Percentiles rank a stretch among this genome's conserved stretches.
Conservation (phyloP, 2,888 invertebrate species). For the Bhutanitis thaidina region DNA sequence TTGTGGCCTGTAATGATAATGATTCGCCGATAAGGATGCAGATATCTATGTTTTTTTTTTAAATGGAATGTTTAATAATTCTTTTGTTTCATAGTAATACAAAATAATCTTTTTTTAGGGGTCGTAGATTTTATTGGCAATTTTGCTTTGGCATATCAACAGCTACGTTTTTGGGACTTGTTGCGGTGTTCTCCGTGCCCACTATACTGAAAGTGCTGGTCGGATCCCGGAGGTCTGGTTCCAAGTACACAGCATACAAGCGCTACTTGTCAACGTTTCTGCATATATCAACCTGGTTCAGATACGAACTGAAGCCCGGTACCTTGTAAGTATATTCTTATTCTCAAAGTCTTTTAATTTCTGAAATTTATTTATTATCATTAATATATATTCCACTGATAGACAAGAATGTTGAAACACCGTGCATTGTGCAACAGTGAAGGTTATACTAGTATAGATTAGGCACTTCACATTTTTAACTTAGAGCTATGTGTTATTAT, state of each 20-base stretch:
- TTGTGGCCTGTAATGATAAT: too few species aligned
- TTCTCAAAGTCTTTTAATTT: too few species aligned
- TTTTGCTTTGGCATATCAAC: constrained; percentile 83
- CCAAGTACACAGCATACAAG: constrained; percentile 81
- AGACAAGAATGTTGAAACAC: too few species aligned
- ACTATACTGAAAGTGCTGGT: constrained; percentile 83
- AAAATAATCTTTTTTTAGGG: constrained; percentile 63
- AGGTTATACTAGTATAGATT: too few species aligned
- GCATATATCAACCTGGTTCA: constrained; percentile 87
- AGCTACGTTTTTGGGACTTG: constrained; percentile 84
- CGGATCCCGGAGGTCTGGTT: constrained; percentile 83
- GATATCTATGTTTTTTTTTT: neutral
- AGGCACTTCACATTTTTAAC: too few species aligned
- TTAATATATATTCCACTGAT: too few species aligned
- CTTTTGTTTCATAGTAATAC: too few species aligned
- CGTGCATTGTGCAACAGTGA: too few species aligned
- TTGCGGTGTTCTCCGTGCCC: constrained; percentile 84
- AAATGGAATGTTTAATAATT: too few species aligned
- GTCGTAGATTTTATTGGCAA: constrained; percentile 82
- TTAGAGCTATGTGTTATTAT: too few species aligned
- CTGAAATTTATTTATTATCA: too few species aligned
- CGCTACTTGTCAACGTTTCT: constrained; percentile 86
- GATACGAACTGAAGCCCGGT: constrained; percentile 76
- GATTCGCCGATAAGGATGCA: too few species aligned
- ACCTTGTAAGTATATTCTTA: constrained; percentile 55